Evolutionary conservation across 2,797 vertebrate genomes (phyloP).

Genomic region (Macropus fuliginosus): DNA sequence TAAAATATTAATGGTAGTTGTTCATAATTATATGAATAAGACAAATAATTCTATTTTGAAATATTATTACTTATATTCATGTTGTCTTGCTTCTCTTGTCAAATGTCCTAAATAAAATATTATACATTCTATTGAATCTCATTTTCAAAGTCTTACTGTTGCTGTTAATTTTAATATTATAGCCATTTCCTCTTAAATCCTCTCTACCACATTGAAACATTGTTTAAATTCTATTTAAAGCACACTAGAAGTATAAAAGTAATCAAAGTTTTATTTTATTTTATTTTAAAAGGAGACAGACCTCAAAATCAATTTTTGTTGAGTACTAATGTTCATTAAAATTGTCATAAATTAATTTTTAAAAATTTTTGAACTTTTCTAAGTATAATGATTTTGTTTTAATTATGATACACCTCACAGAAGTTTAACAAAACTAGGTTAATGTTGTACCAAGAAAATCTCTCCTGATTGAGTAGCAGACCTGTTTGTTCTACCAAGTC

Average conservation of each 20-base stretch:
- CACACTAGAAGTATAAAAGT: not conserved
- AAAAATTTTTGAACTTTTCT: constrained; percentile 4
- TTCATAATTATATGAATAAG: not conserved
- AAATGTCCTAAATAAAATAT: not conserved
- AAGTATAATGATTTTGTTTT: not conserved
- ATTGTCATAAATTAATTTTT: not conserved
- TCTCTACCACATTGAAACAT: not conserved
- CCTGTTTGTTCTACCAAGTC: not conserved
- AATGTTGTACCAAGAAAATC: constrained; percentile 59
- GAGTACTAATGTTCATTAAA: not conserved
- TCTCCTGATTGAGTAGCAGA: constrained; percentile 44
- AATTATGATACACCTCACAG: not conserved
- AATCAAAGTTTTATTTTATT: not conserved
- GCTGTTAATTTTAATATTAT: not conserved
- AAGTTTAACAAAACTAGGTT: constrained; percentile 36
- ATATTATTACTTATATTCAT: not conserved
- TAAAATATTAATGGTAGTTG: not conserved
- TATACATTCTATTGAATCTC: not conserved
- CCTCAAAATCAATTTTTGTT: constrained; percentile 11
- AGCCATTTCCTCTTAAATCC: not conserved
- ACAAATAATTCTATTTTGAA: not conserved
- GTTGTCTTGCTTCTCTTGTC: not conserved
- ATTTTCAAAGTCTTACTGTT: not conserved
- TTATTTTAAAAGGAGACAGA: not conserved
- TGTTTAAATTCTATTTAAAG: not conserved